A percentile compares a stretch with the other conserved stretches of the same genome.
These are phyloP conservation scores for Trinorchestia longiramus DNA, from an alignment of 1,140 invertebrate species.

Conservation along the genomic window DNA sequence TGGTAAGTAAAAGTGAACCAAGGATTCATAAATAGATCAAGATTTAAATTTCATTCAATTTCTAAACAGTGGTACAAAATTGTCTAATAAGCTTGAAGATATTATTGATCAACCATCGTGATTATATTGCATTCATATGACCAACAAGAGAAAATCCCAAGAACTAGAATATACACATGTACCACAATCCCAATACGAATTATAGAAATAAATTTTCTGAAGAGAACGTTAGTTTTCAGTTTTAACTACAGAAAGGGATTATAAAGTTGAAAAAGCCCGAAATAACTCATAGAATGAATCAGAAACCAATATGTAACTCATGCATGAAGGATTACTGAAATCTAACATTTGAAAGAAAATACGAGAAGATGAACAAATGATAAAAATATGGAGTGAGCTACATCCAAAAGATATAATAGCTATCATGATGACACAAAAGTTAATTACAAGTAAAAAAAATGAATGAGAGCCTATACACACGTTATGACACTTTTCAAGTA, in stretches of 20 bases:
- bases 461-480: no score
- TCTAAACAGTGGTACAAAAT: neutral
- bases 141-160: neutral
- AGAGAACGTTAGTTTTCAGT: no score
- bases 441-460: no score
- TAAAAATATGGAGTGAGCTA: neutral
- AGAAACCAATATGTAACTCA: neutral
- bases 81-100: neutral
- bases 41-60: neutral
- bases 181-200: no score
- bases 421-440: neutral
- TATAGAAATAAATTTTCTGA: no score
- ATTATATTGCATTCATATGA: no score
- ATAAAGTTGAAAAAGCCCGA: no score
- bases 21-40: no score
- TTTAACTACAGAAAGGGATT: no score
- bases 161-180: neutral
- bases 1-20: no score
- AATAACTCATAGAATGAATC: neutral
- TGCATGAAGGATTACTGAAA: neutral
- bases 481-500: no score
- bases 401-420: neutral
- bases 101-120: neutral
- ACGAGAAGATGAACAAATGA: neutral
- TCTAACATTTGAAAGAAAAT: neutral